Evolutionary conservation across 1,140 invertebrate species (phyloP), one percentile per base, ranked within the genome.

Genomic region (Elymnias hypermnestra): DNA sequence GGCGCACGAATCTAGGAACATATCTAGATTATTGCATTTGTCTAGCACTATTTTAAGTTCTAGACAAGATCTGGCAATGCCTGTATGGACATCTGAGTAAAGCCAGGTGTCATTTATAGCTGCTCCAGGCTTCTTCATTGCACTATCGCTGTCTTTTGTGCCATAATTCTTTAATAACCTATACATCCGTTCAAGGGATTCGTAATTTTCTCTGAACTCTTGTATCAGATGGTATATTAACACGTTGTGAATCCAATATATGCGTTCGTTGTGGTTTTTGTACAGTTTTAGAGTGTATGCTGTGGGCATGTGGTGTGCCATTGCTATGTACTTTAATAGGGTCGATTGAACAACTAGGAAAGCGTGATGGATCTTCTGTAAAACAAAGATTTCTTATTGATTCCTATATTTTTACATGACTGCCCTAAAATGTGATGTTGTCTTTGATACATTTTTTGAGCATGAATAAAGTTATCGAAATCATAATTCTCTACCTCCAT

Each of bases 351-450:
- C 65, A 0, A 87, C 79, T 8, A 87, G 55, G 44, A 77, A 87
- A 0, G 74, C 72, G 57, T 86, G 76, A 42, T 87, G 77, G 10
- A 86, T 75, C 81, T 83, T 83, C 85, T 87, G 72, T 7, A 73
- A 75, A 12, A 22, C 37, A 51, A 43, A 47, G 37, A 41, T n/a
- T n/a, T n/a, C n/a, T n/a, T n/a, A n/a, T n/a, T n/a, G n/a, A n/a
- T n/a, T n/a, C n/a, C n/a, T n/a, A n/a, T n/a, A n/a, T n/a, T n/a
- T n/a, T n/a, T n/a, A n/a, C n/a, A n/a, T n/a, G n/a, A n/a, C n/a
- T n/a, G n/a, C n/a, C n/a, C n/a, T n/a, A n/a, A n/a, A n/a, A n/a
- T n/a, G n/a, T n/a, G n/a, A n/a, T n/a, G n/a, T n/a, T n/a, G n/a
- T n/a, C n/a, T n/a, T n/a, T n/a, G n/a, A n/a, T n/a, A n/a, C n/a